Evolutionary conservation across 2,888 invertebrate genomes (phyloP), one percentile per base, ranked within the genome.

Genomic region (Latheticus oryzae): DNA sequence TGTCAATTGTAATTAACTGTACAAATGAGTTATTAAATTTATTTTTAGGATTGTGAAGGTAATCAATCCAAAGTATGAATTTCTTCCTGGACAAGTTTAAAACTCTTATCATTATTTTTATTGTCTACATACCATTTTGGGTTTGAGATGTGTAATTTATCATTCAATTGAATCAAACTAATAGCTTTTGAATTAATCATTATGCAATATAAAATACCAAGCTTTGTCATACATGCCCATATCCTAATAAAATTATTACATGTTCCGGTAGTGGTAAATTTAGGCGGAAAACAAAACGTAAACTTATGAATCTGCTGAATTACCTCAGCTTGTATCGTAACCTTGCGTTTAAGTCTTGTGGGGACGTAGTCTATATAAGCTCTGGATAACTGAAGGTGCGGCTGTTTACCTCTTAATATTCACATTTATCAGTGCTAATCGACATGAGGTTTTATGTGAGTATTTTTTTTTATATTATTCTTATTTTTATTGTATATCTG

Each of bases 311-410:
- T 33, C 52, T 50, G 54, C 43, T 35, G 43, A 54, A 43, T 19
- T 13, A 15, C 16, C 16, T 16, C 33, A 37, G 47, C 38, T 51
- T 17, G 32, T 54, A 40, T 56, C 28, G 52, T 68, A 71, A 68
- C 73, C 73, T 73, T 73, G 73, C 64, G 16, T 55, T 33, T 52
- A 23, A 63, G 28, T 59, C 61, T 65, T 62, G 73, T 71, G 73
- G 73, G 73, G 73, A 72, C 66, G 53, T 65, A 64, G 65, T 65
- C 68, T 73, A 73, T 73, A 73, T 66, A 73, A 73, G 67, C 69
- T 68, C 60, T 63, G 64, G 59, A 64, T 61, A 55, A 61, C 51
- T 51, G 28, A 58, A 69, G 70, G 69, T 60, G 66, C 64, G 72
- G 69, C 70, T 73, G 70, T 72, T 73, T 73, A 72, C 65, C 65